phyloP scores from a whole-genome alignment of 2,888 invertebrate species.

The Torymus tubicola region DNA sequence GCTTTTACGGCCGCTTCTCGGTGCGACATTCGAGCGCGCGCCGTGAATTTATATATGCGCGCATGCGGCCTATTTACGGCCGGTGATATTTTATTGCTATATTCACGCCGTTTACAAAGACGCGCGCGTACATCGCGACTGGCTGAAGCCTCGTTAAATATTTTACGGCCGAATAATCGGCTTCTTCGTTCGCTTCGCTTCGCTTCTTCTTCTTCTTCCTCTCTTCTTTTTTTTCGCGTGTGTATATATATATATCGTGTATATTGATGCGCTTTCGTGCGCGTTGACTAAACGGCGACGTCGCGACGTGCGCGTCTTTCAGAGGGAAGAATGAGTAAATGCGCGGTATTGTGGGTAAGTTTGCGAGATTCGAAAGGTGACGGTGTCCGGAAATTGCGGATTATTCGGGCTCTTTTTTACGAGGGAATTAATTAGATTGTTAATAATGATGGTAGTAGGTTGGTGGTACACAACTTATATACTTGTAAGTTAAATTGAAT shows the following conservation, averaged over 20 bases:
- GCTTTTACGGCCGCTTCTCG: conserved; percentile 49
- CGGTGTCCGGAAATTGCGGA: too few relatives aligned
- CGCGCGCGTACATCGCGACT: conserved; percentile 50
- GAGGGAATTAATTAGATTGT: too few relatives aligned
- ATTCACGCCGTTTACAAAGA: conserved; percentile 74
- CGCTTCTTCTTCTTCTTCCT: not conserved
- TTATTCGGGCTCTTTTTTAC: too few relatives aligned
- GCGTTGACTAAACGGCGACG: conserved; percentile 7
- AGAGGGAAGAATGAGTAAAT: not conserved
- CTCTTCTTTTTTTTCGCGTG: not conserved
- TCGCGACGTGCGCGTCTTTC: not conserved
- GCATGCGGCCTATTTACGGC: conserved; percentile 58
- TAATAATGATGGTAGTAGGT: too few relatives aligned
- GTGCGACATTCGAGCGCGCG: conserved; percentile 32
- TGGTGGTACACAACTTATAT: too few relatives aligned
- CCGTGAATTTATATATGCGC: conserved; percentile 47
- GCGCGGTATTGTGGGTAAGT: too few relatives aligned
- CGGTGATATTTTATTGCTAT: conserved; percentile 72
- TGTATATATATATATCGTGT: not conserved
- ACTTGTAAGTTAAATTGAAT: too few relatives aligned
- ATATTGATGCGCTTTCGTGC: not conserved
- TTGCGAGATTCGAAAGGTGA: too few relatives aligned
- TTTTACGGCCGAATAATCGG: conserved; percentile 67
- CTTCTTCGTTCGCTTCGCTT: conserved; percentile 34
- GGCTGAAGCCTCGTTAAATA: conserved; percentile 71